A percentile compares a stretch with the other conserved stretches of the same genome.
Conservation (phyloP, 2,888 invertebrate species). For the Hermodice carunculata region DNA sequence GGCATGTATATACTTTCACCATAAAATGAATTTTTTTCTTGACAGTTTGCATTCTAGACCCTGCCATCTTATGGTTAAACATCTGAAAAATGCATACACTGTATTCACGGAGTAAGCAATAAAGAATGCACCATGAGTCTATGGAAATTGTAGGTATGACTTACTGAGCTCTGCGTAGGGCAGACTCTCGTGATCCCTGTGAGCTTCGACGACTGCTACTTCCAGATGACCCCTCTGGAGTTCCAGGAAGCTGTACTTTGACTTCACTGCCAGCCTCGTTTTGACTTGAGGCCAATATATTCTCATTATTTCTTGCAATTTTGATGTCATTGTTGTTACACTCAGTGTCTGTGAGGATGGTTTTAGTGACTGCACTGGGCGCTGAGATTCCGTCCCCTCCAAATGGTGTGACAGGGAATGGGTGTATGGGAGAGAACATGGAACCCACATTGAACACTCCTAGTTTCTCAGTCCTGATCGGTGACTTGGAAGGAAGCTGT, state of each 20-base stretch:
- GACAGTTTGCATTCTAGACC: too few species aligned
- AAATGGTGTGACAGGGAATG: slow-evolving; percentile 5
- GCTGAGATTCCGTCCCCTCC: not conserved
- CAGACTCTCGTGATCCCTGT: not conserved
- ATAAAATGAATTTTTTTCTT: too few species aligned
- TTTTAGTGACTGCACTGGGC: not conserved
- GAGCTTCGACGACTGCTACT: not conserved
- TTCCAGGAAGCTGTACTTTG: not conserved
- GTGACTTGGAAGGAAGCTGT: not conserved
- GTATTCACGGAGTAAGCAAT: too few species aligned
- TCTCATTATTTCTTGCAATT: not conserved
- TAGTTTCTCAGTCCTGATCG: not conserved
- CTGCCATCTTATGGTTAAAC: too few species aligned
- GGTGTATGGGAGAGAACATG: slow-evolving; percentile 17
- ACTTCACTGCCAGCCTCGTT: not conserved
- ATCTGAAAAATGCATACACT: too few species aligned
- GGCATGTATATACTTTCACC: too few species aligned
- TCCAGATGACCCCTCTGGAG: not conserved
- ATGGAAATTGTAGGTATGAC: too few species aligned
- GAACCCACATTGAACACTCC: too few species aligned
- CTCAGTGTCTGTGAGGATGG: not conserved
- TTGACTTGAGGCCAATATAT: not conserved
- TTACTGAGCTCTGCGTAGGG: too few species aligned
- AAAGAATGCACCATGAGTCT: too few species aligned
- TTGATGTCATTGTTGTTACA: not conserved